Percentiles rank a stretch among this genome's conserved stretches.
phyloP scores from a whole-genome alignment of 2,113 vertebrate species.

The Rissa tridactyla region DNA sequence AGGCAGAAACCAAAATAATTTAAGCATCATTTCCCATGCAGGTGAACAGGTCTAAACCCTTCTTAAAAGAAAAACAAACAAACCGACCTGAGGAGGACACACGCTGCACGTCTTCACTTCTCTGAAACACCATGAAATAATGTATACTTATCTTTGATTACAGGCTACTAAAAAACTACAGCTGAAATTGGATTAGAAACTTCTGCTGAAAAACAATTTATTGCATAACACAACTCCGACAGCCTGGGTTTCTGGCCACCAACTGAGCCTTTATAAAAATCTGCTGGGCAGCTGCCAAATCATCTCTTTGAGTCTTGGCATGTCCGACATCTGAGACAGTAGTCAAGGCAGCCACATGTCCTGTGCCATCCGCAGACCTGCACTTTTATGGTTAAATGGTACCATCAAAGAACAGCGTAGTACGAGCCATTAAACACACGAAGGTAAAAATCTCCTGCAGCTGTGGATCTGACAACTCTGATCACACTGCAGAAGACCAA shows the following conservation, averaged over 20 bases:
- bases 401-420: background rate
- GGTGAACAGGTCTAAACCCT: background rate
- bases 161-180: slow-evolving; percentile 32
- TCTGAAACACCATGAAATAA: slow-evolving; percentile 59
- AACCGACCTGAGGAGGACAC: background rate
- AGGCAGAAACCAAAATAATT: background rate
- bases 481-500: background rate
- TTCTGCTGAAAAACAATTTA: slow-evolving; percentile 73
- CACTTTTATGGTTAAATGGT: background rate
- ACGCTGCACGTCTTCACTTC: background rate
- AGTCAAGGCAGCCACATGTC: slow-evolving; percentile 67
- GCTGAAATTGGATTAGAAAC: slow-evolving; percentile 75
- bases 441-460: slow-evolving; percentile 4
- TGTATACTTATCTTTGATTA: slow-evolving; percentile 67
- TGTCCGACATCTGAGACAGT: slow-evolving; percentile 58
- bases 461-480: slow-evolving; percentile 11
- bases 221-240: slow-evolving; percentile 73
- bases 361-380: slow-evolving; percentile 17
- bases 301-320: slow-evolving; percentile 68
- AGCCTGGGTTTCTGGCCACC: slow-evolving; percentile 74
- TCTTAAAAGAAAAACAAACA: background rate
- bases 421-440: background rate
- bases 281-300: slow-evolving; percentile 78
- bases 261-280: slow-evolving; percentile 75
- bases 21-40: background rate